These are phyloP conservation scores for Diceros bicornis DNA, from an alignment of 2,797 vertebrate genomes.

Conservation along the genomic window DNA sequence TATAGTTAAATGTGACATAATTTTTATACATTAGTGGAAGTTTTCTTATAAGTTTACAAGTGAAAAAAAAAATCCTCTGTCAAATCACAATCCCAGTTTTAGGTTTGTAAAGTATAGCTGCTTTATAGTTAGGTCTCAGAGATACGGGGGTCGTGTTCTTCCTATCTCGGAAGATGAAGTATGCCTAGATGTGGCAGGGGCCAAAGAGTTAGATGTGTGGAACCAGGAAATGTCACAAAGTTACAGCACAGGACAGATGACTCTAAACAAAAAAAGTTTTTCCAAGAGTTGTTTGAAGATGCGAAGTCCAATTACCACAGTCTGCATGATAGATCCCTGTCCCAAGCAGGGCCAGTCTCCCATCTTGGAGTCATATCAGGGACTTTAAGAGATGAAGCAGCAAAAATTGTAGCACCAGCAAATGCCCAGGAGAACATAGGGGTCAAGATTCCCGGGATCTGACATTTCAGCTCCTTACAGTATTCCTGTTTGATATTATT, in stretches of 20 bases:
- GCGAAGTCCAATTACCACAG: background rate
- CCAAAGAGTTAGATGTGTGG: background rate
- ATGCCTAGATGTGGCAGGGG: background rate
- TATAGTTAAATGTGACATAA: slow-evolving; percentile 34
- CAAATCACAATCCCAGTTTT: slow-evolving; percentile 26
- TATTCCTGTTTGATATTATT: background rate
- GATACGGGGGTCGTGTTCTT: background rate
- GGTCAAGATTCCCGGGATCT: background rate
- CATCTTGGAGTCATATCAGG: background rate
- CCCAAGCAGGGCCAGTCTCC: background rate
- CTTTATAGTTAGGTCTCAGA: slow-evolving; percentile 53
- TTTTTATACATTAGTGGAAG: slow-evolving; percentile 35
- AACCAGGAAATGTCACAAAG: background rate
- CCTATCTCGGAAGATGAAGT: slow-evolving; percentile 21
- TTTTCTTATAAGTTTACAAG: slow-evolving; percentile 29
- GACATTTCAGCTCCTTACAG: background rate
- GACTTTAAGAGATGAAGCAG: background rate
- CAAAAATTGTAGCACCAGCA: background rate
- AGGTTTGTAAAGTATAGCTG: slow-evolving; percentile 33
- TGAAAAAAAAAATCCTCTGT: background rate
- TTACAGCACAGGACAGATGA: background rate
- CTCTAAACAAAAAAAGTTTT: background rate
- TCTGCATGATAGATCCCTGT: background rate
- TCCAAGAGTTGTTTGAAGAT: background rate
- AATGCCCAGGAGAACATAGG: background rate